Base-by-base conservation (phyloP, 2,797 vertebrate genomes). In the Remorina albescens region DNA sequence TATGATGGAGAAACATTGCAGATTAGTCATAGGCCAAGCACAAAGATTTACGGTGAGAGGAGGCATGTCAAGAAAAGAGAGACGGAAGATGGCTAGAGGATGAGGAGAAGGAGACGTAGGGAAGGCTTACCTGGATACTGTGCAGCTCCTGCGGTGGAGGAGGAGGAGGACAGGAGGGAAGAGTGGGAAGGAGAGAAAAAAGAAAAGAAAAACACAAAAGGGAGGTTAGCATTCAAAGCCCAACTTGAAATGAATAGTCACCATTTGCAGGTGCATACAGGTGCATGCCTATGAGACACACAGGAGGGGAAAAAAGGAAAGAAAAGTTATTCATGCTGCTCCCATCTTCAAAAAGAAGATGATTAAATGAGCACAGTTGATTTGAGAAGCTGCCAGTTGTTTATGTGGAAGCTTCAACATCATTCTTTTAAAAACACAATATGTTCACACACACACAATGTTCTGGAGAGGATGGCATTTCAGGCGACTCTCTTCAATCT, bases 91-190 rank as follows among this genome's bases (percentile, higher is more conserved):
- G 70, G 21, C 9, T 50, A 30, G 56, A 41, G 25, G 46, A 71
- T 49, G 74, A 6, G 70, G n/a, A 64, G 42, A 59, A 68, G 42
- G 74, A 78, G 78, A 36, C 5, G 15, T 49, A 53, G 60, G 76
- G 66, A 56, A 30, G 34, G 54, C 90, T 88, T 93, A 95, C 94
- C 94, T 93, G 92, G 88, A 28, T 90, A 85, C 84, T 95, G 94
- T 77, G 94, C 93, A 86, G 93, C 92, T 93, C 95, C 95, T 95
- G 90, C 6, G 82, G 69, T 44, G 60, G 36, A 39, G 30, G 36
- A 66, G 25, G 58, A 44, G 28, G 57, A 78, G 71, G 64, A 46
- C 2, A 47, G 73, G 67, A 7, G 32, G 64, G 12, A 55, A 56
- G 28, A 51, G 34, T 1, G 57, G 30, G 42, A 62, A 46, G 71